Conservation (phyloP, 2,888 invertebrate species). For the Drosophila borborema region DNA sequence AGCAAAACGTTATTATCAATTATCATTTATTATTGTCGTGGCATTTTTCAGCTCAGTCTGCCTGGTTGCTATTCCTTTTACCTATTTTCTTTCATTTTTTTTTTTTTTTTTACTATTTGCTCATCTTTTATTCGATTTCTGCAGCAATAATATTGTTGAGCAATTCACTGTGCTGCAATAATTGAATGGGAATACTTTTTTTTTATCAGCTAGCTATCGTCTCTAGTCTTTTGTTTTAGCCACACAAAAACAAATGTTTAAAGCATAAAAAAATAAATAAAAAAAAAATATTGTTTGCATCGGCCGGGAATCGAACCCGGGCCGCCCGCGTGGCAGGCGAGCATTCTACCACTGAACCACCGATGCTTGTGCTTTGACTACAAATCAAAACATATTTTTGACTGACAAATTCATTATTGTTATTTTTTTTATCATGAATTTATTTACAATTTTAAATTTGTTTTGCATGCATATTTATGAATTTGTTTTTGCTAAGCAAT, state of each 20-base stretch:
- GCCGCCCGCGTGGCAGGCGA: conserved; percentile 82
- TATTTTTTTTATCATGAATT: not conserved
- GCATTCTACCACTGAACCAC: conserved; percentile 76
- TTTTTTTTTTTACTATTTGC: conserved; percentile 9
- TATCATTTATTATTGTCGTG: conserved; percentile 76
- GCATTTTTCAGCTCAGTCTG: conserved; percentile 42
- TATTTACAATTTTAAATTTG: not conserved
- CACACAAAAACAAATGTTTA: not conserved
- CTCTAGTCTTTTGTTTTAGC: not conserved
- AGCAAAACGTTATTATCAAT: conserved; percentile 78
- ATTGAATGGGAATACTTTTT: not conserved
- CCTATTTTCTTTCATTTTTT: not conserved
- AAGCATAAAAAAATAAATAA: not conserved
- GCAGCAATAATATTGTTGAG: conserved; percentile 6
- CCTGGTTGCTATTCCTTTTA: conserved; percentile 11
- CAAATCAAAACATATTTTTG: not conserved
- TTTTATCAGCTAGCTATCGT: not conserved
- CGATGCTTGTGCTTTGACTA: not conserved
- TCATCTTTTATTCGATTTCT: not conserved
- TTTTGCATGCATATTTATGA: not conserved
- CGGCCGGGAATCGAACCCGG: conserved; percentile 82
- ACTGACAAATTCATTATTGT: not conserved
- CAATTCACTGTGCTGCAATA: not conserved
- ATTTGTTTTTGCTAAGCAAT: conserved; percentile 1
- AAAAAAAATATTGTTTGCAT: conserved; percentile 15